These are phyloP conservation scores for Gymnothorax javanicus DNA, from an alignment of 2,797 vertebrate species.

Conservation along the genomic window DNA sequence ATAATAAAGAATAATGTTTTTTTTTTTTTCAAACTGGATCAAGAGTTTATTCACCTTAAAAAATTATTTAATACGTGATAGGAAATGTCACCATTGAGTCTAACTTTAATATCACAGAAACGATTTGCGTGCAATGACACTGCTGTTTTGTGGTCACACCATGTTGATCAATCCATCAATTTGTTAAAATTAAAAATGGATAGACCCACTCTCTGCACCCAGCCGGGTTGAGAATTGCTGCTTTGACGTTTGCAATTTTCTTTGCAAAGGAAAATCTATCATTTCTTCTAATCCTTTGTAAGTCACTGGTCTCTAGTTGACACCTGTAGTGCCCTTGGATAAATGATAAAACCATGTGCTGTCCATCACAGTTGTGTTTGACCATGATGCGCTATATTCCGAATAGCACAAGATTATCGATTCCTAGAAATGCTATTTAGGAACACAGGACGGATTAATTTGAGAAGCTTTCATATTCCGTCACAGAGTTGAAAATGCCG, in stretches of 20 bases:
- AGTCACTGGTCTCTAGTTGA: slow-evolving; percentile 25
- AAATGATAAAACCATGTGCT: not conserved
- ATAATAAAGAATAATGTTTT: not conserved
- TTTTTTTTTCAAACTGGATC: not conserved
- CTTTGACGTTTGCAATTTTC: slow-evolving; percentile 26
- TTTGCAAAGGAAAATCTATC: slow-evolving; percentile 37
- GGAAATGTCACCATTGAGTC: not conserved
- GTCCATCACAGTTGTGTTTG: not conserved
- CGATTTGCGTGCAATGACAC: not conserved
- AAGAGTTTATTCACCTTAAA: not conserved
- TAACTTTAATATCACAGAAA: not conserved
- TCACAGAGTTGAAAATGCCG: not conserved
- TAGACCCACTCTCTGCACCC: not conserved
- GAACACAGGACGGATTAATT: not conserved
- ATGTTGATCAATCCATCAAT: slow-evolving; percentile 9
- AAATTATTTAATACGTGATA: not conserved
- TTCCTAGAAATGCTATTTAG: slow-evolving; percentile 35
- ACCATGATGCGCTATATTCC: slow-evolving; percentile 29
- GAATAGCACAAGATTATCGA: slow-evolving; percentile 35
- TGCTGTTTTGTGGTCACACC: not conserved
- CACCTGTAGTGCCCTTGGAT: slow-evolving; percentile 45
- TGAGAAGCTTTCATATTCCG: not conserved
- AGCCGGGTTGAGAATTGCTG: slow-evolving; percentile 14
- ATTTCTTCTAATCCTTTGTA: slow-evolving; percentile 30
- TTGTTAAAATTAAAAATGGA: slow-evolving; percentile 15